phyloP scores from a whole-genome alignment of 2,888 invertebrate species.

The Oeneis ivallda region DNA sequence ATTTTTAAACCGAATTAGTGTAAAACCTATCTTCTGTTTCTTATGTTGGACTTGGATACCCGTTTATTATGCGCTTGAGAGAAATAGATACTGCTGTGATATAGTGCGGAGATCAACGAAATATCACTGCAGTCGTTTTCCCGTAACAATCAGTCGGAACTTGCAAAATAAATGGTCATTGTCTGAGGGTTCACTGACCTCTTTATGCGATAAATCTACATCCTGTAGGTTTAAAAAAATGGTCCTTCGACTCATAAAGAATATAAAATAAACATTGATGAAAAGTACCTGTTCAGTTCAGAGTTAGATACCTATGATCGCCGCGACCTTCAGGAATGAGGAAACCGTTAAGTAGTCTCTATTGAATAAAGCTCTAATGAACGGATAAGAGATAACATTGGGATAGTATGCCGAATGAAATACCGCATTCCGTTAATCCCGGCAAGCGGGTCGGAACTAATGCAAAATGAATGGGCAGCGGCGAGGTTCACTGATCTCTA shows the following conservation, averaged over 20 bases:
- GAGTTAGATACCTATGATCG: too few relatives aligned
- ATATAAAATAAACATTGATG: background rate
- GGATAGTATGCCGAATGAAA: constrained; percentile 8
- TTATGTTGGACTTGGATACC: background rate
- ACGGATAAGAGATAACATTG: constrained; percentile 11
- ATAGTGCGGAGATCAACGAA: constrained; percentile 26
- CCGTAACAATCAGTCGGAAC: constrained; percentile 39
- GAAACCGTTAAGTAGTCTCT: background rate
- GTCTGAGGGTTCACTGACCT: background rate
- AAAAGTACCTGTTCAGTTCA: too few relatives aligned
- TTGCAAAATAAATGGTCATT: constrained; percentile 11
- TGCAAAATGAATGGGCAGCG: constrained; percentile 57
- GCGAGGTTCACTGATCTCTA: constrained; percentile 60
- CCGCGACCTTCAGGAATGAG: too few relatives aligned
- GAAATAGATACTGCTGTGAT: constrained; percentile 14
- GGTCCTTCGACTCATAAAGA: background rate
- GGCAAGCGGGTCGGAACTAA: constrained; percentile 49
- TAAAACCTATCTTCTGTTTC: background rate
- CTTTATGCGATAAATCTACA: background rate
- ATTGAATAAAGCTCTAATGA: background rate
- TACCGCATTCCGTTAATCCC: constrained; percentile 22
- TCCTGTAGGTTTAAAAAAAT: background rate
- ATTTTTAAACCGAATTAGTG: background rate
- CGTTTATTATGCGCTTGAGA: background rate
- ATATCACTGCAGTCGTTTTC: constrained; percentile 39